phyloP scores from a whole-genome alignment of 2,797 vertebrate species.

The Astyanax mexicanus region DNA sequence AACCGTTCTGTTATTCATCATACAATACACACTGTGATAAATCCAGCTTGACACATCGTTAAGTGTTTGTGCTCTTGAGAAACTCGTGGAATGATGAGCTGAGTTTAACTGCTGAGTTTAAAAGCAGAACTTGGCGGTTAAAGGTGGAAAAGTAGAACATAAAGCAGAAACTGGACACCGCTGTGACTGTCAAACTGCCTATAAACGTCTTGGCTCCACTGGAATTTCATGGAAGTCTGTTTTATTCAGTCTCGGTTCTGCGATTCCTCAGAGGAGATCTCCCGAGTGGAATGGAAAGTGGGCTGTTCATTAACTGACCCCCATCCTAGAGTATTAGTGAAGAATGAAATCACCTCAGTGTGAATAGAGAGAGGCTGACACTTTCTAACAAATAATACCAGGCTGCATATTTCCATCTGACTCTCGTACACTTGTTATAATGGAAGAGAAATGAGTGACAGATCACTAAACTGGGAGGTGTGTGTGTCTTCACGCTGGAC shows the following conservation, averaged over 20 bases:
- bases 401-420: not conserved
- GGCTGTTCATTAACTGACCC: conserved; percentile 13
- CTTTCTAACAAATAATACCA: not conserved
- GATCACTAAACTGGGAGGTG: not conserved
- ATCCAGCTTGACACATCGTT: too few relatives aligned
- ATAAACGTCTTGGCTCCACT: too few relatives aligned
- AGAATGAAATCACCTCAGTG: not conserved
- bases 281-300: not conserved
- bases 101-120: not conserved
- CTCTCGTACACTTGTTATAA: not conserved
- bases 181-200: too few relatives aligned
- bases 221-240: too few relatives aligned
- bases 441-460: not conserved
- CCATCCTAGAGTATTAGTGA: not conserved
- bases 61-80: not conserved
- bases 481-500: not conserved
- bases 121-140: not conserved
- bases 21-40: not conserved
- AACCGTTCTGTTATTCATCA: not conserved
- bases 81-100: not conserved
- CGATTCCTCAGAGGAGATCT: too few relatives aligned
- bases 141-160: too few relatives aligned
- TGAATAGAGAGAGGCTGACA: not conserved
- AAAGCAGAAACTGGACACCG: too few relatives aligned
- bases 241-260: too few relatives aligned